A percentile compares a stretch with the other conserved stretches of the same genome.
These are phyloP conservation scores for Allolobophora icterica DNA, from an alignment of 2,888 invertebrate genomes.

Conservation along the genomic window DNA sequence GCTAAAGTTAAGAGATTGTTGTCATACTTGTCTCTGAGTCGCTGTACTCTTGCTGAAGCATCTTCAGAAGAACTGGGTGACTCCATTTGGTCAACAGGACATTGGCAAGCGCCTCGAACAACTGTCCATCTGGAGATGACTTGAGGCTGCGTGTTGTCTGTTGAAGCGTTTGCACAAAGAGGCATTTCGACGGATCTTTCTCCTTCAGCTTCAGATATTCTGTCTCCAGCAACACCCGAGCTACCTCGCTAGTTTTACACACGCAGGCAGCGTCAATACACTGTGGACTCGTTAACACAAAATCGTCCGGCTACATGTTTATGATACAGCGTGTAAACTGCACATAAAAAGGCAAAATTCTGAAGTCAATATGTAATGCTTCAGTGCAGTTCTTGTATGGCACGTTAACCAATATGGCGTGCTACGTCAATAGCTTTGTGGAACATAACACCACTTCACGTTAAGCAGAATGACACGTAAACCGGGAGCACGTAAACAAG, in stretches of 20 bases:
- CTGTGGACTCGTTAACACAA: no score
- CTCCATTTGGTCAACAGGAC: neutral
- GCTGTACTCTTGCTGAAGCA: neutral
- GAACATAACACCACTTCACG: no score
- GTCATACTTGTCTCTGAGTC: neutral
- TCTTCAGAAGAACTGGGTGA: constrained; percentile 4
- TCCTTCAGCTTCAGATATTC: neutral
- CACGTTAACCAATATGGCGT: no score
- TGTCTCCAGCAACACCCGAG: neutral
- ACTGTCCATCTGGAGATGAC: neutral
- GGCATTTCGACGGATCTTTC: neutral
- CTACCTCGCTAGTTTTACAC: neutral
- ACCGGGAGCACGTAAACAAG: no score
- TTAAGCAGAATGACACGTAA: no score
- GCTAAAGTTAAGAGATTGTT: neutral
- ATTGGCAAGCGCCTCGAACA: neutral
- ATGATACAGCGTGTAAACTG: no score
- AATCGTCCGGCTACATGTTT: no score
- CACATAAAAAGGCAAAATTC: no score
- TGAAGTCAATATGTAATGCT: no score
- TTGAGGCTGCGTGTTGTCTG: neutral
- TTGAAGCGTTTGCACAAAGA: neutral
- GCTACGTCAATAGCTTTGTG: no score
- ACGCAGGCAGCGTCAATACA: no score
- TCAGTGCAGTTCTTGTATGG: no score